These are phyloP conservation scores for Coilia nasus DNA, from an alignment of 2,797 vertebrate genomes.

Conservation along the genomic window DNA sequence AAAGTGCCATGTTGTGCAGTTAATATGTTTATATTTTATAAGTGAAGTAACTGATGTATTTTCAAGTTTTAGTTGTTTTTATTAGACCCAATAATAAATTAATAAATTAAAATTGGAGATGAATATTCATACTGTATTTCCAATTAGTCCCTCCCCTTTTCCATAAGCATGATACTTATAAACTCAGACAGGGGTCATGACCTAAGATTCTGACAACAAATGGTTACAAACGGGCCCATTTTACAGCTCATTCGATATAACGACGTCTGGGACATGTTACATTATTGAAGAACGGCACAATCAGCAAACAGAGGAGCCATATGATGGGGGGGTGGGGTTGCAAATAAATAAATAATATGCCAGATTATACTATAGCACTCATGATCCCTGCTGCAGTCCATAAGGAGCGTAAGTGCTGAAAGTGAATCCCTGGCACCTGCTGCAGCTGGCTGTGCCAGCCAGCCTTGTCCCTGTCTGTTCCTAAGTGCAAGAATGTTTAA, in stretches of 20 bases:
- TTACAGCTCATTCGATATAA: slow-evolving; percentile 15
- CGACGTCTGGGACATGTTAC: not conserved
- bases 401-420: slow-evolving; percentile 54
- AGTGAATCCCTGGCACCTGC: slow-evolving; percentile 70
- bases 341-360: slow-evolving; percentile 62
- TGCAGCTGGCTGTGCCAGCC: slow-evolving; percentile 67
- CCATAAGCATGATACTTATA: not conserved
- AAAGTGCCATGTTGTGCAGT: not conserved
- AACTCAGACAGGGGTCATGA: not conserved
- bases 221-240: not conserved
- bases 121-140: slow-evolving; percentile 4
- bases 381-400: slow-evolving; percentile 53
- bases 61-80: not conserved
- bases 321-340: not conserved
- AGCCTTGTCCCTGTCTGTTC: slow-evolving; percentile 71
- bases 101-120: not conserved
- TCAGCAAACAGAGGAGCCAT: slow-evolving; percentile 1
- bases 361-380: slow-evolving; percentile 47
- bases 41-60: not conserved
- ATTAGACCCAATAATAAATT: not conserved
- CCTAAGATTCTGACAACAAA: not conserved
- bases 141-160: slow-evolving; percentile 1
- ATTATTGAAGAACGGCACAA: not conserved
- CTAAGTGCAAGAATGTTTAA: slow-evolving; percentile 77
- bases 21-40: not conserved